These are phyloP conservation scores for Aphis gossypii DNA, from an alignment of 1,140 invertebrate species.

Conservation along the genomic window DNA sequence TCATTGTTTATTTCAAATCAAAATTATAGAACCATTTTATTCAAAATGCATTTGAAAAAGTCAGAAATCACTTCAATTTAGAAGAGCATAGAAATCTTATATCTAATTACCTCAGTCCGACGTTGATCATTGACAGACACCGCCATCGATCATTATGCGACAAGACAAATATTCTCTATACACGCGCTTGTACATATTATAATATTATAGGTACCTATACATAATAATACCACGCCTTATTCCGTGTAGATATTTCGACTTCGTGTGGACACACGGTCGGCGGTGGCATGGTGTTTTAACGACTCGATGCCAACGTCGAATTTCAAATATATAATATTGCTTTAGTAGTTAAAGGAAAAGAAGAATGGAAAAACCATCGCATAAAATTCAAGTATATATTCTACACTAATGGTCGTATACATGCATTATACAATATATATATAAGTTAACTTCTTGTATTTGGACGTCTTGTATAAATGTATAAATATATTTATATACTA, in stretches of 20 bases:
- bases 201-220: neutral
- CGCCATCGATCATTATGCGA: constrained; percentile 9
- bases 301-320: neutral
- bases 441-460: neutral
- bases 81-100: neutral
- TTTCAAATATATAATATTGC: neutral
- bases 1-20: neutral
- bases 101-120: neutral
- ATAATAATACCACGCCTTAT: neutral
- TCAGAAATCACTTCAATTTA: neutral
- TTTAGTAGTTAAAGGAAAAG: neutral
- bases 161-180: neutral
- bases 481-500: neutral
- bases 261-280: neutral
- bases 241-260: neutral
- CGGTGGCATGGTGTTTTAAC: neutral
- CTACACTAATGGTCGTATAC: neutral
- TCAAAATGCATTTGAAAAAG: neutral
- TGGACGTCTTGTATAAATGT: neutral
- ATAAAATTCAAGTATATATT: constrained; percentile 17
- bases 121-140: neutral
- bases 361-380: neutral
- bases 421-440: neutral
- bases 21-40: neutral
- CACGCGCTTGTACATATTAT: neutral